Conservation (phyloP, 2,797 vertebrate genomes). For the Sebastes itinus region DNA sequence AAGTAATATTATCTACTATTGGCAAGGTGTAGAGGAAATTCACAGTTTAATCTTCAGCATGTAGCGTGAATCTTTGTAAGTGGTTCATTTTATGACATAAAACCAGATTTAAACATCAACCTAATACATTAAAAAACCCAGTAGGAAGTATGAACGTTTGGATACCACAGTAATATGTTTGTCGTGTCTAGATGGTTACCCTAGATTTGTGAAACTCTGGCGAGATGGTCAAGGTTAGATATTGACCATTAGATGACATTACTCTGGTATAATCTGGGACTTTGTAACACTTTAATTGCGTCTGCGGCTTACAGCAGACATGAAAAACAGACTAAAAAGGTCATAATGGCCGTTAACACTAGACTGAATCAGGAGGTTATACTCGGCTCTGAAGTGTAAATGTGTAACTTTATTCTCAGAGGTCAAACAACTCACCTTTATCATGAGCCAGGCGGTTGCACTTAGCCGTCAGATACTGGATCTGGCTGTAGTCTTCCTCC, state of each 20-base stretch:
- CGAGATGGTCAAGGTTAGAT: no score
- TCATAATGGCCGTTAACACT: not conserved
- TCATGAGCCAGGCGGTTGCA: constrained; percentile 80
- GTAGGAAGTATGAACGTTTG: not conserved
- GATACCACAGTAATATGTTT: not conserved
- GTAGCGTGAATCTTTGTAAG: not conserved
- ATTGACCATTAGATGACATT: not conserved
- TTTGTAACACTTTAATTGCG: not conserved
- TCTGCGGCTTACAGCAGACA: not conserved
- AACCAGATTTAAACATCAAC: not conserved
- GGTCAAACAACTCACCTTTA: constrained; percentile 72
- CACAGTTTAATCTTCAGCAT: not conserved
- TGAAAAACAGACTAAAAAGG: not conserved
- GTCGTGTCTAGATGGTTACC: not conserved
- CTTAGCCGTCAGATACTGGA: constrained; percentile 84
- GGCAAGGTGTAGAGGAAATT: not conserved
- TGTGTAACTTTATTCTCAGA: not conserved
- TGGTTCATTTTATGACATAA: not conserved
- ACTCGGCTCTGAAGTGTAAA: not conserved
- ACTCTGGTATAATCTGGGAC: not conserved
- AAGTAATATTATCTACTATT: not conserved
- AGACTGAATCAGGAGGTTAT: not conserved
- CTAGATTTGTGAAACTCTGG: not conserved
- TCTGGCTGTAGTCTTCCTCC: constrained; percentile 81
- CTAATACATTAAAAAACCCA: not conserved